phyloP scores from a whole-genome alignment of 1,140 invertebrate species.

The Pseudoatta argentina region DNA sequence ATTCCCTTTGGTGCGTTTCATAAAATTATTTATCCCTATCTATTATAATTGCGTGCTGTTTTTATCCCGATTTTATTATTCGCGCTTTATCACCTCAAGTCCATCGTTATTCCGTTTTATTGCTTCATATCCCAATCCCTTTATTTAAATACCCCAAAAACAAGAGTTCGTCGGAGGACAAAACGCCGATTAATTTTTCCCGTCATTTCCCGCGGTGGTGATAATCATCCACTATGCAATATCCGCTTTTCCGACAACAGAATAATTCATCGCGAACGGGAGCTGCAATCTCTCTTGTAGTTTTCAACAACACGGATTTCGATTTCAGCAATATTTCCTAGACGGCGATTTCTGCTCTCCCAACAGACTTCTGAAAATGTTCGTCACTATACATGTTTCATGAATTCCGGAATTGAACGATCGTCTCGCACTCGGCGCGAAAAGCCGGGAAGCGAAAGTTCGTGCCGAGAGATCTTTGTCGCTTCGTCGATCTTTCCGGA shows the following conservation, averaged over 20 bases:
- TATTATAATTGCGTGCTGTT: background rate
- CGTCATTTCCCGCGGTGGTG: constrained; percentile 6
- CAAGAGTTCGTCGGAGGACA: background rate
- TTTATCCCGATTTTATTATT: background rate
- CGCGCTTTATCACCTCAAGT: background rate
- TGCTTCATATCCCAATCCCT: background rate
- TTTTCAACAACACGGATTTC: constrained; percentile 26
- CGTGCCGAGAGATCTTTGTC: background rate
- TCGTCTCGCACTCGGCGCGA: constrained; percentile 12
- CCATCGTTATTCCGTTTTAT: background rate
- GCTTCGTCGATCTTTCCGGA: constrained; percentile 35
- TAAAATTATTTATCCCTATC: background rate
- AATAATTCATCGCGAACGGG: constrained; percentile 30
- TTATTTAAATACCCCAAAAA: background rate
- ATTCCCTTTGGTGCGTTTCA: background rate
- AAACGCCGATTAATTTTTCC: constrained; percentile 17
- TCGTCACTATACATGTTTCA: constrained; percentile 6
- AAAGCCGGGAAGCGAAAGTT: background rate
- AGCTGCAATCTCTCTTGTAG: background rate
- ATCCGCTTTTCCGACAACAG: constrained; percentile 2
- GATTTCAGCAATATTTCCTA: background rate
- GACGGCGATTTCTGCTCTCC: background rate
- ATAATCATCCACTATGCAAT: constrained; percentile 21
- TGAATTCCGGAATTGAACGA: background rate
- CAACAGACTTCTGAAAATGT: background rate